Base-by-base conservation (phyloP, 2,888 invertebrate species). In the Chrysotoxum bicinctum region DNA sequence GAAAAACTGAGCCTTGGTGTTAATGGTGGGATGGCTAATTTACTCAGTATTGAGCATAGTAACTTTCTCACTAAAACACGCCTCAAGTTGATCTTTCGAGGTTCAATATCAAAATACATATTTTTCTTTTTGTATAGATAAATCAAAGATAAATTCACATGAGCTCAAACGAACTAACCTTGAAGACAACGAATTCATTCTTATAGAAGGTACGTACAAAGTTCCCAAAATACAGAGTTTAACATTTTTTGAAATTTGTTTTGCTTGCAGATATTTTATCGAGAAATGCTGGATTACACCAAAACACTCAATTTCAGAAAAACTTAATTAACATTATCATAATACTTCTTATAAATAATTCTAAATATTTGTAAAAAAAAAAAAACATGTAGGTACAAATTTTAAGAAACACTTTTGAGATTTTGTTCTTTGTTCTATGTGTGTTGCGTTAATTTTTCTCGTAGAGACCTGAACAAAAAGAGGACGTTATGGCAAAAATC, bases 141-240 rank as follows among this genome's bases (percentile, higher is more conserved):
- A 91, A 79, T 89, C 91, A 64, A 90, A 90, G 80, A 91, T 89
- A 70, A 89, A 90, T 56, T 87, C 89, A 0, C 89, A 90, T 54
- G 91, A 91, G 26, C 88, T 89, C 3, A 89, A 90, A 62, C 89
- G 89, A 70, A 89, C 90, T 0, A 90, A 89, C 16, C 87, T 88
- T n/a, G 88, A 88, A 14, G 89, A 89, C 74, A 91, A 89, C 86
- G 90, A 91, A 79, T 87, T 90, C 16, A 89, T 90, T 79, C 88
- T 91, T 64, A 90, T 91, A 40, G 91, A 91, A 90, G 91, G 91
- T 90, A 48, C 12, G 23, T 56, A 3, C 14, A 10, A 7, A 10
- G 1, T 37, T 37, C 2, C n/a, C 40, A 40, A 40, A n/a, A 7
- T 37, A 3, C 0, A 60, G 10, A 48, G 12, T 8, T 26, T n/a